These are phyloP conservation scores for Zaprionus lachaisei DNA, from an alignment of 1,140 invertebrate species.

Conservation along the genomic window DNA sequence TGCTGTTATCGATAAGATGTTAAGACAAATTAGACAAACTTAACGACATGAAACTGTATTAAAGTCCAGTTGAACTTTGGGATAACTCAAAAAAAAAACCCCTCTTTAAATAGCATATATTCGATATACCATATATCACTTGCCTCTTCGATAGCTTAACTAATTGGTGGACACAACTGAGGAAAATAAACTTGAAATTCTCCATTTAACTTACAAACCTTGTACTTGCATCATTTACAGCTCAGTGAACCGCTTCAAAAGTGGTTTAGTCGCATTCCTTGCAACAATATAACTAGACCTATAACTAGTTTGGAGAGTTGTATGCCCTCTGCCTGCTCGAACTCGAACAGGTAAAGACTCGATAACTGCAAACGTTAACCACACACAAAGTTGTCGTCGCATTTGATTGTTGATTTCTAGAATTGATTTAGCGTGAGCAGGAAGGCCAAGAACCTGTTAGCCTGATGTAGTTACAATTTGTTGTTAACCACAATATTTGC, in stretches of 20 bases:
- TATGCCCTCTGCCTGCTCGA: neutral
- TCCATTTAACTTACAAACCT: neutral
- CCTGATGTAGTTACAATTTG: neutral
- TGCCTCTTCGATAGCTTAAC: neutral
- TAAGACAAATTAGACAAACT: no score
- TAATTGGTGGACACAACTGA: neutral
- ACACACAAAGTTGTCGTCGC: slow-evolving; percentile 2
- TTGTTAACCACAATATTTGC: neutral
- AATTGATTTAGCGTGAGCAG: neutral
- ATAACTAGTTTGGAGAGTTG: neutral
- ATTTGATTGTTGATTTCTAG: neutral
- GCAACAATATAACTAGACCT: neutral
- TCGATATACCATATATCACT: no score
- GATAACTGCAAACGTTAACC: neutral
- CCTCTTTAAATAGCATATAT: no score
- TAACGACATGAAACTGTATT: no score
- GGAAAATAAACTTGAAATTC: neutral
- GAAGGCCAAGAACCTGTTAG: neutral
- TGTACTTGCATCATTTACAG: neutral
- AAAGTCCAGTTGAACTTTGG: no score
- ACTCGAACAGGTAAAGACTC: neutral
- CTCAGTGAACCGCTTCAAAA: slow-evolving; percentile 8
- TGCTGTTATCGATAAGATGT: neutral
- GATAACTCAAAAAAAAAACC: no score
- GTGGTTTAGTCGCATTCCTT: neutral